These are phyloP conservation scores for Solenopsis fugax DNA, from an alignment of 1,140 invertebrate genomes.

Conservation along the genomic window DNA sequence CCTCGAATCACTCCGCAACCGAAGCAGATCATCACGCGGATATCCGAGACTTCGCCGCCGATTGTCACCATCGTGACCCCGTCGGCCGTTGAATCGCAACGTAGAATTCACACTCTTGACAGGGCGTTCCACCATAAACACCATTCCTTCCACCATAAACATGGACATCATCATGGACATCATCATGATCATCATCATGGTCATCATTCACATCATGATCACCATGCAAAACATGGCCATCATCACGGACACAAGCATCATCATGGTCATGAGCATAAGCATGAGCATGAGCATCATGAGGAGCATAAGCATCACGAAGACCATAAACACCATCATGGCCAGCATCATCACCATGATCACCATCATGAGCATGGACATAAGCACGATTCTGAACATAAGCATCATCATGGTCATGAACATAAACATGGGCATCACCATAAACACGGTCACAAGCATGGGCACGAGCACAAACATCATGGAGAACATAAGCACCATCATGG, in stretches of 20 bases:
- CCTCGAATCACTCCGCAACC: conserved; percentile 28
- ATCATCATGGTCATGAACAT: conserved; percentile 78
- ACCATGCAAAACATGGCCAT: conserved; percentile 68
- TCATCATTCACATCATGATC: conserved; percentile 71
- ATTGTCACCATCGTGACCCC: conserved; percentile 25
- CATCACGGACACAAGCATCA: conserved; percentile 75
- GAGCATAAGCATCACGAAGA: conserved; percentile 74
- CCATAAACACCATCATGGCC: conserved; percentile 75
- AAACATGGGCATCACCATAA: conserved; percentile 81
- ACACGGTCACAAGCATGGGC: conserved; percentile 79
- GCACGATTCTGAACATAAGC: conserved; percentile 77
- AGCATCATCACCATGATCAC: conserved; percentile 75
- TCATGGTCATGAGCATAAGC: conserved; percentile 74
- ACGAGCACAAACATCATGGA: conserved; percentile 77
- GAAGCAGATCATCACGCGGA: conserved; percentile 51
- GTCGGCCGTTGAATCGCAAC: conserved; percentile 33
- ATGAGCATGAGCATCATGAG: conserved; percentile 68
- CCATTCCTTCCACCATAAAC: conserved; percentile 64
- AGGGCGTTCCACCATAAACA: conserved; percentile 34
- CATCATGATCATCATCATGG: conserved; percentile 67
- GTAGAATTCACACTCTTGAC: conserved; percentile 54
- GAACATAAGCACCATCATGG: conserved; percentile 77
- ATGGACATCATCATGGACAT: conserved; percentile 69
- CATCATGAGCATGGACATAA: conserved; percentile 77
- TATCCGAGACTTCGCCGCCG: conserved; percentile 7